phyloP scores from a whole-genome alignment of 30 jellyfish, hydroid and myxozoan genomes.

The Nemopilema nomurai region DNA sequence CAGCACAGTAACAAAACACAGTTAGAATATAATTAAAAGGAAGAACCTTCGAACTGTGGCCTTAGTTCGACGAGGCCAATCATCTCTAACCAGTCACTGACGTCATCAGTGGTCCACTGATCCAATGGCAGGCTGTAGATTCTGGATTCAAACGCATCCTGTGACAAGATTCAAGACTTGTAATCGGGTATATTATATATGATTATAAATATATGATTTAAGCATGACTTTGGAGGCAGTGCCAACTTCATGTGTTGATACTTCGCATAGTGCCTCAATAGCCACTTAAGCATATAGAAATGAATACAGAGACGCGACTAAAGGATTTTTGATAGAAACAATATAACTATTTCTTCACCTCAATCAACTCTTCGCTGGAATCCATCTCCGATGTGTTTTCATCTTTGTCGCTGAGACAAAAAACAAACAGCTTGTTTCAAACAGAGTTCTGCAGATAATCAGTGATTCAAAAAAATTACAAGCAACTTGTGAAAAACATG shows the following conservation, averaged over 20 bases:
- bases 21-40: neutral
- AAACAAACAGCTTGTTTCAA: neutral
- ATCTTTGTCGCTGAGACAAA: neutral
- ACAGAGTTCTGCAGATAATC: too few relatives aligned
- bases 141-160: conserved; percentile 36
- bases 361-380: neutral
- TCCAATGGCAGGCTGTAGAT: conserved; percentile 62
- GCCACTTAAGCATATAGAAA: neutral
- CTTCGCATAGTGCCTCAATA: neutral
- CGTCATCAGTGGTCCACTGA: conserved; percentile 87
- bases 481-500: neutral
- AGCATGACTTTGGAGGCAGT: too few relatives aligned
- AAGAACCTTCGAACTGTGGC: conserved; percentile 52
- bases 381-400: neutral
- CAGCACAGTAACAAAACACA: neutral
- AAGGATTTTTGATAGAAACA: neutral
- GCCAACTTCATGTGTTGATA: too few relatives aligned
- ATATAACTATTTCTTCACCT: neutral
- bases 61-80: conserved; percentile 76
- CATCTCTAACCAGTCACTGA: conserved; percentile 90
- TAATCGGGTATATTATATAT: too few relatives aligned
- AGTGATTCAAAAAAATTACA: neutral
- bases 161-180: too few relatives aligned
- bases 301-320: neutral
- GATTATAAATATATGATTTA: too few relatives aligned